Evolutionary conservation across 2,113 vertebrate genomes (phyloP).

Genomic region (Ptilonorhynchus violaceus): DNA sequence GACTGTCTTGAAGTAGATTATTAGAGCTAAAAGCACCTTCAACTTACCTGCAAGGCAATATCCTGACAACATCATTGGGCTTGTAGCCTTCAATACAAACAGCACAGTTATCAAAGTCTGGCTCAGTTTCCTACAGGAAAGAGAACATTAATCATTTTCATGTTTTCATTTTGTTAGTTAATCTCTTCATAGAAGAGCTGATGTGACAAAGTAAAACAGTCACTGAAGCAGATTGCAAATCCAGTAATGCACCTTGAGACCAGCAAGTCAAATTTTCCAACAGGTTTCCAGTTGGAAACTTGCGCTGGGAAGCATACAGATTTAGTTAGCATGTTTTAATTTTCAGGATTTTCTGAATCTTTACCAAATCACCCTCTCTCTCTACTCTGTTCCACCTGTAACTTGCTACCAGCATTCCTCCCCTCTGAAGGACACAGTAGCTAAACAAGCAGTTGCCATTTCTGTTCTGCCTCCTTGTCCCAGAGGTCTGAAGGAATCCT

Average conservation of each 20-base stretch:
- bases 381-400: rapidly evolving
- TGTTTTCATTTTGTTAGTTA: background rate
- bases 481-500: background rate
- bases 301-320: background rate
- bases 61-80: constrained; percentile 91
- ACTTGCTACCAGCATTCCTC: background rate
- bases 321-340: background rate
- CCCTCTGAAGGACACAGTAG: background rate
- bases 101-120: constrained; percentile 97
- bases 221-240: background rate
- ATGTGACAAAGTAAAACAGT: background rate
- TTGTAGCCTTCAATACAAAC: constrained; percentile 99
- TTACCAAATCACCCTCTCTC: background rate
- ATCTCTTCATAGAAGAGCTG: background rate
- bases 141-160: background rate
- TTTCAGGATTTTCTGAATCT: background rate
- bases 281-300: background rate
- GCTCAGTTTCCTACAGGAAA: constrained; percentile 88
- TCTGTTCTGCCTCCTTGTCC: background rate
- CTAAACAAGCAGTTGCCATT: background rate
- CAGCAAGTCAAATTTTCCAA: background rate
- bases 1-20: background rate
- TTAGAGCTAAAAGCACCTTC: background rate
- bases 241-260: background rate
- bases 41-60: constrained; percentile 92